Conservation (phyloP, 1,140 invertebrate species). For the Phortica variegata region DNA sequence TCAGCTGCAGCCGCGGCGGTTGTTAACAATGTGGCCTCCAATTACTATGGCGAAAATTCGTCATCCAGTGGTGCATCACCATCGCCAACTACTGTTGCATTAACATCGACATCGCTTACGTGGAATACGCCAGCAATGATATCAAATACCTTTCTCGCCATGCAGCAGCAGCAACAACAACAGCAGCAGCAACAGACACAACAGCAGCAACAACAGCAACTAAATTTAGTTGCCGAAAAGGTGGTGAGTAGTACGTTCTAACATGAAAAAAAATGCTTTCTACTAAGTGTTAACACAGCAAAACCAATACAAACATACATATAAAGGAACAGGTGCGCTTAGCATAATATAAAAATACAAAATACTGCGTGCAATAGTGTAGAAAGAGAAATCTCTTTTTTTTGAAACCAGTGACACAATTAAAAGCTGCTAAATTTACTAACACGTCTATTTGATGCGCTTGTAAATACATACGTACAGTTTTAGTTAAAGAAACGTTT, state of each 20-base stretch:
- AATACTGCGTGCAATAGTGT: too few species aligned
- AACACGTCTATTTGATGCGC: too few species aligned
- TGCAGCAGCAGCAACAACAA: slow-evolving; percentile 50
- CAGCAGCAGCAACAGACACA: slow-evolving; percentile 38
- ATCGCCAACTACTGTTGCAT: slow-evolving; percentile 47
- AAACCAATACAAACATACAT: too few species aligned
- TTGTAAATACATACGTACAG: too few species aligned
- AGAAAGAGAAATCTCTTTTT: too few species aligned
- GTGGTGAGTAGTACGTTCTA: slow-evolving; percentile 41
- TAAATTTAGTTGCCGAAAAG: slow-evolving; percentile 50
- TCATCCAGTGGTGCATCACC: slow-evolving; percentile 51
- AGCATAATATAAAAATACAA: too few species aligned
- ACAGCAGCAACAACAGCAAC: slow-evolving; percentile 32
- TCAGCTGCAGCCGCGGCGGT: slow-evolving; percentile 43
- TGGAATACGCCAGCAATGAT: slow-evolving; percentile 53
- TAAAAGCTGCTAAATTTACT: too few species aligned
- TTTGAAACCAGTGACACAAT: too few species aligned
- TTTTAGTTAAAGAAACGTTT: too few species aligned
- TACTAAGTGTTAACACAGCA: too few species aligned
- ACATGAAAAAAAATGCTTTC: too few species aligned
- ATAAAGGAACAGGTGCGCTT: too few species aligned
- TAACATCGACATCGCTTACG: slow-evolving; percentile 46
- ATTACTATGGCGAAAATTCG: slow-evolving; percentile 54
- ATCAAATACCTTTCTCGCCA: slow-evolving; percentile 53
- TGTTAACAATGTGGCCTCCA: slow-evolving; percentile 47